These are phyloP conservation scores for Tragelaphus oryx DNA, from an alignment of 2,797 vertebrate species.

Conservation along the genomic window DNA sequence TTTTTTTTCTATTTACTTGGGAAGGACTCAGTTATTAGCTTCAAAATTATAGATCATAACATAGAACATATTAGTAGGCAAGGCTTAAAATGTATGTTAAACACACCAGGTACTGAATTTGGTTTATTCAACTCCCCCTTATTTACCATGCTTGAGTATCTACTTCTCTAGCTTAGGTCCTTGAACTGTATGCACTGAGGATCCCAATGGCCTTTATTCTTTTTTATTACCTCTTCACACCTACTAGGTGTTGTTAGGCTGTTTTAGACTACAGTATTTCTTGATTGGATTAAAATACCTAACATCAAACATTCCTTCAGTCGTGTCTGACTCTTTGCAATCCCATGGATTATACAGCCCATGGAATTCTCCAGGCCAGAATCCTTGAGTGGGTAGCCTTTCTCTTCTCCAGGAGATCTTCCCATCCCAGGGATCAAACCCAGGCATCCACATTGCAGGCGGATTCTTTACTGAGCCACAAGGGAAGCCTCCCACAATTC, in stretches of 20 bases:
- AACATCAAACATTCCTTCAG: neutral
- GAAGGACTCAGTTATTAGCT: neutral
- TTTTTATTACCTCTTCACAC: slow-evolving; percentile 28
- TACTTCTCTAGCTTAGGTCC: neutral
- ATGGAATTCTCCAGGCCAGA: neutral
- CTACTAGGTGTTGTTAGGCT: neutral
- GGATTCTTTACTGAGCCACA: neutral
- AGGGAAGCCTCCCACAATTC: neutral
- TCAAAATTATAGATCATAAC: neutral
- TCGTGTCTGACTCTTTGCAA: neutral
- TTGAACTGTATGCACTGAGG: neutral
- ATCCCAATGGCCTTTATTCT: neutral
- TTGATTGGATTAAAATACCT: neutral
- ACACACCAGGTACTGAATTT: neutral
- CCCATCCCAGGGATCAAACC: neutral
- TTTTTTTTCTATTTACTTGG: neutral
- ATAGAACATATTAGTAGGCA: neutral
- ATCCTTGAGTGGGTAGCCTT: neutral
- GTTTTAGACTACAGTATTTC: neutral
- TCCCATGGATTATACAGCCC: neutral
- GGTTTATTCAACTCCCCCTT: neutral
- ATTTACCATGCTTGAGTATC: neutral
- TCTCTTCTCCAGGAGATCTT: neutral
- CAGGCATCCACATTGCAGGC: neutral
- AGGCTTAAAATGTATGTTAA: neutral